Base-by-base conservation (phyloP, 2,797 vertebrate species). In the Myripristis murdjan region DNA sequence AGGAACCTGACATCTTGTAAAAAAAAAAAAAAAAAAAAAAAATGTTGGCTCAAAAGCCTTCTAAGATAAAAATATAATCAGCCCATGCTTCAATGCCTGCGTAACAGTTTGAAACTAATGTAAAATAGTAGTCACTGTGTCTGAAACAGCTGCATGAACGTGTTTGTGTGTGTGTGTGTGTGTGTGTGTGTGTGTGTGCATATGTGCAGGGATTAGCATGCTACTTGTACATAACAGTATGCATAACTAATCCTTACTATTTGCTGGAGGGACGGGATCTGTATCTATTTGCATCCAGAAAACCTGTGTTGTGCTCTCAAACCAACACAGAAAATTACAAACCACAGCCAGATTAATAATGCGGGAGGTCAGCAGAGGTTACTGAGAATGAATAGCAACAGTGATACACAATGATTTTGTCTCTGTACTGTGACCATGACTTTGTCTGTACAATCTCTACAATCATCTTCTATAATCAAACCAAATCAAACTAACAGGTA, bases 241-340 rank as follows among this genome's bases (percentile, higher is more conserved):
- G 64, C 64, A 58, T 46, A 51, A 23, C 37, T 59, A 81, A 78
- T 74, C 72, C 68, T 39, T 20, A 33, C 15, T 64, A 71, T 65
- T 61, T 82, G 77, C 73, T 71, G 74, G 43, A 76, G 64, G 75
- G 53, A 73, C 8, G 41, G 61, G 65, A 74, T 84, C 73, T 71
- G 74, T 72, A 26, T 58, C 65, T 81, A 35, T 73, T 53, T 67
- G 46, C 49, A 43, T 26, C 53, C 37, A 57, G 44, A 49, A 49
- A 56, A 35, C 52, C 53, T 18, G n/a, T 41, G 23, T 46, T 12
- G 23, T 73, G 55, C 24, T 48, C 57, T 43, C 37, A 37, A 43
- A 47, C 63, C n/a, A 37, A 66, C 41, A 41, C 16, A 7, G 53
- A 23, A 63, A 52, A 24, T 66, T 39, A 55, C 35, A 23, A 51